Percentiles rank a stretch among this genome's conserved stretches.
phyloP scores from a whole-genome alignment of 2,888 invertebrate species.

The Toxonevra muliebris region DNA sequence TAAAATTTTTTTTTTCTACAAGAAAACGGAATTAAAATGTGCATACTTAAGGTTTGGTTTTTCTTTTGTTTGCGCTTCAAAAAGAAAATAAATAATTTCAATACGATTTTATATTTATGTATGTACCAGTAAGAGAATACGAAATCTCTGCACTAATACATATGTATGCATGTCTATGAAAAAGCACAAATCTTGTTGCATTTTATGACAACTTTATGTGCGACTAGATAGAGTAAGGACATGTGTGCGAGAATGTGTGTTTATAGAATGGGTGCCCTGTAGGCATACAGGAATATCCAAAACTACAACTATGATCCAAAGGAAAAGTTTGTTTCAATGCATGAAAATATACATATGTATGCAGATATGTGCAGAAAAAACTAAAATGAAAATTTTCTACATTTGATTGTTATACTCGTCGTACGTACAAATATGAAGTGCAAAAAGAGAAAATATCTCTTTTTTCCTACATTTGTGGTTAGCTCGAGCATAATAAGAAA shows the following conservation, averaged over 20 bases:
- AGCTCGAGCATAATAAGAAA: not conserved
- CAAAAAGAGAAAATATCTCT: not conserved
- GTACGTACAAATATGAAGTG: conserved; percentile 24
- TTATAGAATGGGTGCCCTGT: not conserved
- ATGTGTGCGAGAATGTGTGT: not conserved
- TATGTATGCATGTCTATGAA: not conserved
- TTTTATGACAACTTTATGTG: not conserved
- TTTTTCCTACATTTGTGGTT: not conserved
- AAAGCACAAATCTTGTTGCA: not conserved
- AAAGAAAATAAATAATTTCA: no score
- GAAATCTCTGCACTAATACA: not conserved
- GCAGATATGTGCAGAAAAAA: not conserved
- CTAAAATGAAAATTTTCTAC: conserved; percentile 33
- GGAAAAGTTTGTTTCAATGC: no score
- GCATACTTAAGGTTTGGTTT: no score
- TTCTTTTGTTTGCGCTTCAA: no score
- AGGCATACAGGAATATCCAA: not conserved
- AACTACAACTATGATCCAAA: no score
- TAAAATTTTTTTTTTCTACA: no score
- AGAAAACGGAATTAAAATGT: no score
- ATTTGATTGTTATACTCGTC: conserved; percentile 27
- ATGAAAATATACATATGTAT: not conserved
- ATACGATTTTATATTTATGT: no score
- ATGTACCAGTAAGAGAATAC: no score
- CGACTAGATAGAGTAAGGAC: not conserved